Percentiles rank a stretch among this genome's conserved stretches.
Conservation (phyloP, 2,888 invertebrate genomes). For the Eupeodes luniger region DNA sequence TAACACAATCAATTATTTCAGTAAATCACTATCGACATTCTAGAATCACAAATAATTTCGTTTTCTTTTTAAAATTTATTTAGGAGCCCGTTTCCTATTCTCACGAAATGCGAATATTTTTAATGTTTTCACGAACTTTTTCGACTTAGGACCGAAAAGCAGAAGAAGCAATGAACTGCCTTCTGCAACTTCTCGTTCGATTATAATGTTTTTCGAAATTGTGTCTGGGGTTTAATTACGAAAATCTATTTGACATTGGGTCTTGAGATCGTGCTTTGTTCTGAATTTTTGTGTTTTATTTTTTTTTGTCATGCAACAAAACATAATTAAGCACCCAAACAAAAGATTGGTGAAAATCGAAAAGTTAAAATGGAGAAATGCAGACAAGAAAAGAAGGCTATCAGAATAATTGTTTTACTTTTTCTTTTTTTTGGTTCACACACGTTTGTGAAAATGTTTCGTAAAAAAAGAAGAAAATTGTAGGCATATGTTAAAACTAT, state of each 20-base stretch:
- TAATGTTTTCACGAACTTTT: conserved; percentile 6
- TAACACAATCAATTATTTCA: conserved; percentile 26
- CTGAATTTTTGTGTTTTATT: not conserved
- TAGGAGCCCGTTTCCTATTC: conserved; percentile 28
- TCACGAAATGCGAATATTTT: not conserved
- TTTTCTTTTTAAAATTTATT: not conserved
- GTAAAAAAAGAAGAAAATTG: not conserved
- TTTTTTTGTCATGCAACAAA: not conserved
- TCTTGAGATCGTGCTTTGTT: conserved; percentile 70
- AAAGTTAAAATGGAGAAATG: conserved; percentile 12
- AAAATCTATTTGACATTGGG: conserved; percentile 66
- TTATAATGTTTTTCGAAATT: conserved; percentile 70
- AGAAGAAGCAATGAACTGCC: conserved; percentile 59
- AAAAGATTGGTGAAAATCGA: conserved; percentile 15
- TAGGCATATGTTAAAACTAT: not conserved
- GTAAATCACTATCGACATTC: conserved; percentile 61
- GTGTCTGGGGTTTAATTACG: conserved; percentile 66
- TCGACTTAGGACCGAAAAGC: conserved; percentile 44
- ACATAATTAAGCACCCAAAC: conserved; percentile 15
- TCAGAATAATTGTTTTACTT: conserved; percentile 33
- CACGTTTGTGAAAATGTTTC: conserved; percentile 34
- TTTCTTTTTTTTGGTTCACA: conserved; percentile 31
- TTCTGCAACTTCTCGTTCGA: conserved; percentile 63
- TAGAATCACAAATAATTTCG: conserved; percentile 26
- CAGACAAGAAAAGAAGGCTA: conserved; percentile 17